Base-by-base conservation (phyloP, 2,113 vertebrate genomes). In the Chlamydotis undulata region DNA sequence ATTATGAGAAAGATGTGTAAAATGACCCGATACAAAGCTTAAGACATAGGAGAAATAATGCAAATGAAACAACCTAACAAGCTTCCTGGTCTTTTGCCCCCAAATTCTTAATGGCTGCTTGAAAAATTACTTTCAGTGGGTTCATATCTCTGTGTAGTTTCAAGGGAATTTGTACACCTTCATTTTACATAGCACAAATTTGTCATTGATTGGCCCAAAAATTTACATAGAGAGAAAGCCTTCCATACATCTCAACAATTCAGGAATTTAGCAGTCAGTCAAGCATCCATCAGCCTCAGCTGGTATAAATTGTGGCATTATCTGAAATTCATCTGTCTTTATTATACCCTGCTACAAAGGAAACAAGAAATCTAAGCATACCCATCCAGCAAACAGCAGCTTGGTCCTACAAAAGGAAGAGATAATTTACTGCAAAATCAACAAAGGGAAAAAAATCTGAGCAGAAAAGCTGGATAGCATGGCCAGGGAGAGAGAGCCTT, bases 351-450 rank as follows among this genome's bases (percentile, higher is more conserved):
- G 94, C 96, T 89, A 97, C 91, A 78, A 57, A 97, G 89, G 83
- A 90, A 98, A 91, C 70, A 84, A 93, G 94, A 94, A 95, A 96
- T 71, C 81, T 71, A 94, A 92, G 95, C 53, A 60, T 89, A 74
- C 69, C 97, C 97, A 97, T 96, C 97, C 97, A 96, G 83, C 92
- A 96, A 98, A 96, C 89, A 95, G 95, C 87, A 95, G 89, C 79
- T 94, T 92, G 61, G 60, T 93, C 83, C 86, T 94, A 90, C 93
- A 97, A 97, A 94, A 96, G 84, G 26, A 41, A 97, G 84, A 97
- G 86, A 97, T 95, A 97, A 97, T 96, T 96, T 96, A 94, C 68
- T 95, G 91, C 93, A 89, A 78, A 92, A 91, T 95, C 90, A 97
- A 93, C 96, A 97, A 92, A 94, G 85, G 77, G 81, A 49, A 93